A percentile compares a stretch with the other conserved stretches of the same genome.
Evolutionary conservation across 2,888 invertebrate species (phyloP).

Genomic region (Ophioninae sp.): DNA sequence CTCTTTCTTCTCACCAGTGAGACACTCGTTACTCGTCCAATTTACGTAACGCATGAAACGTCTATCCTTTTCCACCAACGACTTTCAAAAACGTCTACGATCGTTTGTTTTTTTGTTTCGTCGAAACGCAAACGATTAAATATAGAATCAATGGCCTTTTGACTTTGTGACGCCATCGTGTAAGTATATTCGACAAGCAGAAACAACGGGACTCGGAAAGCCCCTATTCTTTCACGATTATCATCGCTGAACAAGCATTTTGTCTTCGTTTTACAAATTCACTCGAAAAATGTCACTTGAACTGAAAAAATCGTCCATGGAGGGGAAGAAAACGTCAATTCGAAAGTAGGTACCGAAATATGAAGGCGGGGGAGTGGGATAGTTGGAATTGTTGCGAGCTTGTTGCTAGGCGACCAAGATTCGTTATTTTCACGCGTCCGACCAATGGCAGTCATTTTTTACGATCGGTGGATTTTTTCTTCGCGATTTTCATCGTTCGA

Average conservation of each 20-base stretch:
- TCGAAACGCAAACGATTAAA: background rate
- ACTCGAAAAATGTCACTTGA: background rate
- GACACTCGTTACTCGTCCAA: background rate
- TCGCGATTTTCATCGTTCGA: too few species aligned
- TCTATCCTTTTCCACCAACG: background rate
- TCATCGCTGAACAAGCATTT: background rate
- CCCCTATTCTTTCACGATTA: background rate
- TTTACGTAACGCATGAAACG: background rate
- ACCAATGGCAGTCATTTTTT: background rate
- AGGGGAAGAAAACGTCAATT: background rate
- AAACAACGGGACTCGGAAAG: background rate
- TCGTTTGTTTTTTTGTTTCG: background rate
- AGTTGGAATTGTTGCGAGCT: background rate
- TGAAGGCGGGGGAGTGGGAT: background rate
- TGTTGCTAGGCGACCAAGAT: constrained; percentile 32
- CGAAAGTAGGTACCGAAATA: background rate
- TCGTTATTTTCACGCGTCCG: background rate
- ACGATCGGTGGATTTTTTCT: too few species aligned
- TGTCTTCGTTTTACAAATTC: background rate
- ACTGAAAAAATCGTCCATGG: background rate
- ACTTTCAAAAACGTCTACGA: background rate
- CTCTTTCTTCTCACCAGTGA: background rate
- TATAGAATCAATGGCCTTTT: background rate
- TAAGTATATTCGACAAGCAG: background rate
- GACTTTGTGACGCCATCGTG: background rate